Base-by-base conservation (phyloP, 1,140 invertebrate genomes). In the Drosophila mayri region DNA sequence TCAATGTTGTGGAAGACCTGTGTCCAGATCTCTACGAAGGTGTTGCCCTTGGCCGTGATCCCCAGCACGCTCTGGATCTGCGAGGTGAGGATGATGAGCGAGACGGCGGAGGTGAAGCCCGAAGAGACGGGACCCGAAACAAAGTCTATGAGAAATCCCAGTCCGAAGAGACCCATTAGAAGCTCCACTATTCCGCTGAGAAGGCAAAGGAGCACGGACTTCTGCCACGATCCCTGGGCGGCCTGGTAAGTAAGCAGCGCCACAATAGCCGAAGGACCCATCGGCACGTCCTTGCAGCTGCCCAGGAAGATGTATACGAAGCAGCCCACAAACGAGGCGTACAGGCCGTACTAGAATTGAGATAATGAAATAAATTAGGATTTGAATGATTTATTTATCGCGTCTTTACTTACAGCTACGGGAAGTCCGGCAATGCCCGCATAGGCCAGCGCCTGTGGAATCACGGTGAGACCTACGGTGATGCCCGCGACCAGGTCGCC, bases 71-170 rank as follows among this genome's bases (percentile, higher is more conserved):
- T 96, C 93, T 97, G 98, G 11, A 98, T 93, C 94, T 99, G 98
- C 1, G 97, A 97, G 4, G 96, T 96, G 1, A 97, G 95, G 52
- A 99, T 98, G 67, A 98, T 97, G 18, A 99, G 94, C 18, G 98
- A 97, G 12, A 98, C 98, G 1, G 98, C 98, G 1, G 97, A 98
- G 0, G 97, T 98, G 91, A 99, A 99, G 16, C 97, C 97, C 12
- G 96, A 98, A 14, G 98, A 98, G 1, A 99, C 98, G 0, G 98
- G 97, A 6, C 97, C 96, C 0, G 97, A 98, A 1, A 99, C 97
- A 92, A 98, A 99, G 93, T 98, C 97, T 54, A 99, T 97, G 35
- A 99, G 93, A 91, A 99, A 98, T 47, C 98, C 97, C 73, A 99
- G 94, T 46, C 98, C 97, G 37, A 98, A 95, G 22, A 98, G 86